These are phyloP conservation scores for Oriolus oriolus DNA, from an alignment of 2,113 vertebrate genomes.

Conservation along the genomic window DNA sequence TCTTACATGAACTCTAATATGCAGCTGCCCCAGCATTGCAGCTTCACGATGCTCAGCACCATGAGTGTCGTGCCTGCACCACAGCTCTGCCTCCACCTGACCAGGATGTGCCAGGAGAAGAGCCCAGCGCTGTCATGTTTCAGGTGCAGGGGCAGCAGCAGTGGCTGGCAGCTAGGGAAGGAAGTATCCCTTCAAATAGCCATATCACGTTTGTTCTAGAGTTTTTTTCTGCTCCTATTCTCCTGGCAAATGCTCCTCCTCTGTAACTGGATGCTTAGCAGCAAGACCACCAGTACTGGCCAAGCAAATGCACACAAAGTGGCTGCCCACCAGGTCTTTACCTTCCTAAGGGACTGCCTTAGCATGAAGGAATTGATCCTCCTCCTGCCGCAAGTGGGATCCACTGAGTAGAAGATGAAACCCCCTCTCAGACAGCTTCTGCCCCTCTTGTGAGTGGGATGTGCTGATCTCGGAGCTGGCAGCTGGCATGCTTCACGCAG, in stretches of 20 bases:
- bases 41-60: neutral
- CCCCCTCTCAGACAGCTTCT: neutral
- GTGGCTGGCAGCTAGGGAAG: neutral
- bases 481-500: neutral
- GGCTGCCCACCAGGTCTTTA: neutral
- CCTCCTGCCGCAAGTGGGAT: neutral
- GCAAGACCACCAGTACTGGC: neutral
- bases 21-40: neutral
- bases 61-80: fast-evolving
- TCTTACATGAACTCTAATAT: fast-evolving
- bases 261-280: neutral
- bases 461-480: neutral
- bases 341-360: neutral
- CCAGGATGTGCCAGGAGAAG: neutral
- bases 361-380: neutral
- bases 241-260: neutral
- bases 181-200: neutral
- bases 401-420: neutral
- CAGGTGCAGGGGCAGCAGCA: neutral
- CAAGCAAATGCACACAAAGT: neutral
- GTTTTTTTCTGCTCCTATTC: neutral
- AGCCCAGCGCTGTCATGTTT: fast-evolving
- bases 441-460: neutral
- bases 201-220: neutral
- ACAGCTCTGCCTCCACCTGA: fast-evolving